These are phyloP conservation scores for Tryphoninae sp. DNA, from an alignment of 2,888 invertebrate species.

Conservation along the genomic window DNA sequence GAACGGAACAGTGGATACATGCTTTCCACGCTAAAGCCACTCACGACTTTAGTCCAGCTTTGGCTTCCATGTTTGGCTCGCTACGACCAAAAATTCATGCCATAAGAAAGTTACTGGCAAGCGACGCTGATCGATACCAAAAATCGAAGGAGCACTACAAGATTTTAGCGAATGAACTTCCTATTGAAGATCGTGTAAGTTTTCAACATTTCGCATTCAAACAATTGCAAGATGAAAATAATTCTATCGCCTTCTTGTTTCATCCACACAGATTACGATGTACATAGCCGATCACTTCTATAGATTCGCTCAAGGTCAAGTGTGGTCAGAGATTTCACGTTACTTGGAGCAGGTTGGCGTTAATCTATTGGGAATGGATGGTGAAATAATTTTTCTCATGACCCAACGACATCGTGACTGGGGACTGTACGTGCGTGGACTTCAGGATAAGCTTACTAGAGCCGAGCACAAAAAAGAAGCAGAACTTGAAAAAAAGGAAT, in stretches of 20 bases:
- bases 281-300: conserved; percentile 81
- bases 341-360: conserved; percentile 78
- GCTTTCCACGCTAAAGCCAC: conserved; percentile 71
- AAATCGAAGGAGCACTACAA: conserved; percentile 79
- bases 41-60: conserved; percentile 75
- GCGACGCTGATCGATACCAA: conserved; percentile 75
- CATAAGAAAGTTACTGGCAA: conserved; percentile 78
- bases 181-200: conserved; percentile 78
- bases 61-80: conserved; percentile 80
- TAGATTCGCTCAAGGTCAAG: conserved; percentile 80
- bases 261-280: conserved; percentile 78
- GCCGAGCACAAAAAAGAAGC: conserved; percentile 73
- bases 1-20: conserved; percentile 77
- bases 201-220: conserved; percentile 5
- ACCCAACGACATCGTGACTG: conserved; percentile 77
- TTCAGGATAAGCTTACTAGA: conserved; percentile 75
- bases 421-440: conserved; percentile 75
- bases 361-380: conserved; percentile 78
- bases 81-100: conserved; percentile 82
- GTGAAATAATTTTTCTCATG: conserved; percentile 77
- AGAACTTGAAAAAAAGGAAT: conserved; percentile 76
- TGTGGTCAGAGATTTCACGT: conserved; percentile 80
- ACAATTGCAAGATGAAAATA: not conserved
- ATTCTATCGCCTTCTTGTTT: not conserved
- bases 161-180: conserved; percentile 74